A percentile compares a stretch with the other conserved stretches of the same genome.
Conservation (phyloP, 1,140 invertebrate species). For the Drosophila rufa region DNA sequence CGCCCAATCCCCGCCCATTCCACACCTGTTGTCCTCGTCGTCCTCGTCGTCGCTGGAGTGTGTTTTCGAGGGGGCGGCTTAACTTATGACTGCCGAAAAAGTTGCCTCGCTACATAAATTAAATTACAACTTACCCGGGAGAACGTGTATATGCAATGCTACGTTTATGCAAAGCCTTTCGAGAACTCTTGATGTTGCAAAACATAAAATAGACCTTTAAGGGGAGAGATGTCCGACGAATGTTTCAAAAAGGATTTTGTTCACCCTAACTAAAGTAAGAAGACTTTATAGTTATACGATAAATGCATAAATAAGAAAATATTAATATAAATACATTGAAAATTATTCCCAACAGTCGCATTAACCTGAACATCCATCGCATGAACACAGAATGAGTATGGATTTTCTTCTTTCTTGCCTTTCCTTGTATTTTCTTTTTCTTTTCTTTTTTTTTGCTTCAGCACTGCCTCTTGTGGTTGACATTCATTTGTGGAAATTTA, state of each 20-base stretch:
- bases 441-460: constrained; percentile 9
- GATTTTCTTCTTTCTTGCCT: neutral
- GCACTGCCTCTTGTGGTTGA: constrained; percentile 68
- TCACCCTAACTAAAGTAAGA: too few species aligned
- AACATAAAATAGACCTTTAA: neutral
- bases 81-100: constrained; percentile 79
- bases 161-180: constrained; percentile 5
- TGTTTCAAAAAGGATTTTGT: too few species aligned
- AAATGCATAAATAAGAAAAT: too few species aligned
- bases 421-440: neutral
- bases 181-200: neutral
- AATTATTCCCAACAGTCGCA: too few species aligned
- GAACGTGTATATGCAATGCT: constrained; percentile 24
- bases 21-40: constrained; percentile 59
- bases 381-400: constrained; percentile 12
- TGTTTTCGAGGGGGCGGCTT: constrained; percentile 44
- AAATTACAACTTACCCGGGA: constrained; percentile 66
- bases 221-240: too few species aligned
- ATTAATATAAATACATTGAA: too few species aligned
- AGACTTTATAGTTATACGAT: neutral
- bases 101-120: constrained; percentile 78
- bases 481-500: constrained; percentile 83
- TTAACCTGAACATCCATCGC: neutral
- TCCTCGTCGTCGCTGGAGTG: neutral
- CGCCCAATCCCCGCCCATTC: constrained; percentile 26